phyloP scores from a whole-genome alignment of 2,113 vertebrate genomes.

The Hucho hucho region DNA sequence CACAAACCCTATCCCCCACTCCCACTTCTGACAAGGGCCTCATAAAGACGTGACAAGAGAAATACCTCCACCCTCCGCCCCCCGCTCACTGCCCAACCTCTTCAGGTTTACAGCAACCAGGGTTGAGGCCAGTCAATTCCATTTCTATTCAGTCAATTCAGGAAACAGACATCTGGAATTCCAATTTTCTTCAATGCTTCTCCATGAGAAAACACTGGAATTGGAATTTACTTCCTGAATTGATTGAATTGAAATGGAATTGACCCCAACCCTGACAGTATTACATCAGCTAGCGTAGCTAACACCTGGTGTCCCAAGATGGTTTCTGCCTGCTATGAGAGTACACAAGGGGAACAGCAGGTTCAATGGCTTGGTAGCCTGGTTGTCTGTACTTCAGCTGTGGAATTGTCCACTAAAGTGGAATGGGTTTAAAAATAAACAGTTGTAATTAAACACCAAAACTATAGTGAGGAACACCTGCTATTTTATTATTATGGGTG shows the following conservation, averaged over 20 bases:
- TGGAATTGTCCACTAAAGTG: neutral
- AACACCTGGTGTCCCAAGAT: neutral
- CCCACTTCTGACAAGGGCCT: conserved; percentile 36
- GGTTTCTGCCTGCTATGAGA: neutral
- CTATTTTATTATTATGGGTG: neutral
- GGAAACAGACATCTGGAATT: no score
- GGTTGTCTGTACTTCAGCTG: neutral
- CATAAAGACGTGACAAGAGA: conserved; percentile 55
- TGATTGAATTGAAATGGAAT: no score
- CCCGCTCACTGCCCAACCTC: conserved; percentile 25
- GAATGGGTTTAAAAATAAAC: conserved; percentile 2
- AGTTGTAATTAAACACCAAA: no score
- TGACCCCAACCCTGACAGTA: no score
- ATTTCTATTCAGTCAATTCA: no score
- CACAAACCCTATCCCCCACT: conserved; percentile 44
- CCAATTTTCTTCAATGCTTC: no score
- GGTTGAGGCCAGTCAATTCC: no score
- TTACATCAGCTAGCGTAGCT: no score
- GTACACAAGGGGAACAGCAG: neutral
- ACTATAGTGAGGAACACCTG: no score
- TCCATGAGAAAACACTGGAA: no score
- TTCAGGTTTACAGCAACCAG: no score
- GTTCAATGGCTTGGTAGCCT: neutral
- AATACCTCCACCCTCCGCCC: conserved; percentile 41
- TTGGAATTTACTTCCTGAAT: no score